phyloP scores from a whole-genome alignment of 2,888 invertebrate species.

The Diploptera punctata region DNA sequence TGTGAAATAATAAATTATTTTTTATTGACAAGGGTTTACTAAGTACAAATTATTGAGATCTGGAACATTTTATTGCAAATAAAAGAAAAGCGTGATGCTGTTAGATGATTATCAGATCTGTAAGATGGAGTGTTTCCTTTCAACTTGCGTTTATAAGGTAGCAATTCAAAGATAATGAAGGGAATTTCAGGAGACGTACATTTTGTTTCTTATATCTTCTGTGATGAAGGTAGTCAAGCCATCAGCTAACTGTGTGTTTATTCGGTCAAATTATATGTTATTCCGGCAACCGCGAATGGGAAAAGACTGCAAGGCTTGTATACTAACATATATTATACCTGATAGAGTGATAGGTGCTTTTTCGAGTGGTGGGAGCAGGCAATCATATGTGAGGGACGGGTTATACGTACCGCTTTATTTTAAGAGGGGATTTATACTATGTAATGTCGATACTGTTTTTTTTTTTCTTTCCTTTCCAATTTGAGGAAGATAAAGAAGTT shows the following conservation, averaged over 20 bases:
- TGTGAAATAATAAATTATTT: no score
- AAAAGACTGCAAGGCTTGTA: neutral
- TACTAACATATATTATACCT: slow-evolving; percentile 1
- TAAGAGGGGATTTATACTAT: no score
- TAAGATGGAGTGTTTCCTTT: slow-evolving; percentile 7
- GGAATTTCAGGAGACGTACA: neutral
- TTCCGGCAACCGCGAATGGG: neutral
- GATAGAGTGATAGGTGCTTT: slow-evolving; percentile 34
- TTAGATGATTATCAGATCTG: no score
- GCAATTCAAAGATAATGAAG: slow-evolving; percentile 16
- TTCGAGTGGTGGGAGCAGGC: slow-evolving; percentile 15
- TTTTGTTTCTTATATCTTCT: neutral
- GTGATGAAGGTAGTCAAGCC: neutral
- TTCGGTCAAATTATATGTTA: slow-evolving; percentile 27
- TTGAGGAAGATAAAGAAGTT: no score
- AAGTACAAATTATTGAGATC: no score
- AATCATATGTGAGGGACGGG: no score
- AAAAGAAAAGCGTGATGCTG: no score
- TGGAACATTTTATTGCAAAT: no score
- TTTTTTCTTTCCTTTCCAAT: no score
- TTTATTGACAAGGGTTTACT: no score
- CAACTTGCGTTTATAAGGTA: slow-evolving; percentile 16
- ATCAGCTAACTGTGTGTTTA: slow-evolving; percentile 28
- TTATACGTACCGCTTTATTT: no score
- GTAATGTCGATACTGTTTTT: no score